Evolutionary conservation across 2,113 vertebrate genomes (phyloP).

Genomic region (Dermatemys mawii): DNA sequence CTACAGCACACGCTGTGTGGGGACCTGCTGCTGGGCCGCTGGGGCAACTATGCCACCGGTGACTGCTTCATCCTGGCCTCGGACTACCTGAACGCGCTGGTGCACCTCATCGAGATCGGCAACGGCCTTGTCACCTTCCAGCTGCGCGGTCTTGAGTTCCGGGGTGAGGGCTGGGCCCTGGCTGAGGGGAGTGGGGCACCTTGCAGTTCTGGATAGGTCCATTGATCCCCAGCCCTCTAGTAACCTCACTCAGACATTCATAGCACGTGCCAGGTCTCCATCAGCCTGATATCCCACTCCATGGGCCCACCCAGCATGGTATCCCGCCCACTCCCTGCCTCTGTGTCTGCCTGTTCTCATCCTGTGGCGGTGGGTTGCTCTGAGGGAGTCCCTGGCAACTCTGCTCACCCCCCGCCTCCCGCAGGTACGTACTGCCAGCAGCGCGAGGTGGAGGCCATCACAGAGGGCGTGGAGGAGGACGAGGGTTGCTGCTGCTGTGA

Average conservation of each 20-base stretch:
- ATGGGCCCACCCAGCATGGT: background rate
- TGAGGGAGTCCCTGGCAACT: background rate
- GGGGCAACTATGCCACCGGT: conserved; percentile 89
- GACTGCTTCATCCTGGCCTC: conserved; percentile 94
- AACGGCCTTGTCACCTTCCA: conserved; percentile 93
- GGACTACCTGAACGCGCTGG: conserved; percentile 93
- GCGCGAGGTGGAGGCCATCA: conserved; percentile 94
- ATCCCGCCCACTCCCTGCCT: background rate
- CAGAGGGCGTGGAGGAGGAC: conserved; percentile 92
- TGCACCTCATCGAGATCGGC: conserved; percentile 93
- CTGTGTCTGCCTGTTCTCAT: accelerated
- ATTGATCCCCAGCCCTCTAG: background rate
- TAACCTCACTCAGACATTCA: accelerated
- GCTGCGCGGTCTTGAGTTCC: conserved; percentile 91
- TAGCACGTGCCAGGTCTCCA: background rate
- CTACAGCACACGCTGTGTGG: conserved; percentile 92
- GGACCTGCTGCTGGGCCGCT: conserved; percentile 90
- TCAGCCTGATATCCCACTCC: background rate
- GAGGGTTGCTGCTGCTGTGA: conserved; percentile 95
- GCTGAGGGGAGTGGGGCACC: too few relatives aligned
- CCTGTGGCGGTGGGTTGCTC: background rate
- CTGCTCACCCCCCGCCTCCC: background rate
- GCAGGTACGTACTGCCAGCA: conserved; percentile 93
- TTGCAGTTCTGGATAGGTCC: background rate
- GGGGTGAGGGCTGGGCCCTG: conserved; percentile 77